These are phyloP conservation scores for Prochilodus magdalenae DNA, from an alignment of 2,113 vertebrate genomes.

Conservation along the genomic window DNA sequence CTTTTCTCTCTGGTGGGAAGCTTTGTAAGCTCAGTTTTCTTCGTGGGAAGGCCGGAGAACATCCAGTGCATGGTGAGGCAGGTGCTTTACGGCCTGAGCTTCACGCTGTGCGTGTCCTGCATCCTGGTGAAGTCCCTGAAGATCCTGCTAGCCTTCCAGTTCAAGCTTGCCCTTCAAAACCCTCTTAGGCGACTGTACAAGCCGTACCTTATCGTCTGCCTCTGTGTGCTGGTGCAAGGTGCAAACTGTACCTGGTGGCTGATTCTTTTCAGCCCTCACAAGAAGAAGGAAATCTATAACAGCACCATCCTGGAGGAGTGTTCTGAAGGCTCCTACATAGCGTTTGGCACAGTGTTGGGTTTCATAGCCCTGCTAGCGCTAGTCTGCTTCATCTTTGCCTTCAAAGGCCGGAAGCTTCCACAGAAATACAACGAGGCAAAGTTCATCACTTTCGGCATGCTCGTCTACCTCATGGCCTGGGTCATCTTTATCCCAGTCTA, in stretches of 20 bases:
- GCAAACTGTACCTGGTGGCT: conserved; percentile 83
- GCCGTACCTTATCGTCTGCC: conserved; percentile 71
- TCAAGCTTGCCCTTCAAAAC: conserved; percentile 80
- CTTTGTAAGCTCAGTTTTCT: conserved; percentile 82
- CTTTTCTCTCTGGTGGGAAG: conserved; percentile 83
- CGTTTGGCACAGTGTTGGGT: conserved; percentile 83
- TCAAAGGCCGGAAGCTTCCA: conserved; percentile 87
- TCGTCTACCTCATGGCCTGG: conserved; percentile 91
- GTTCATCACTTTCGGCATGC: conserved; percentile 91
- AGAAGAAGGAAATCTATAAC: conserved; percentile 62
- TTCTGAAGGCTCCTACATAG: conserved; percentile 81
- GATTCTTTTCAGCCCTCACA: conserved; percentile 75
- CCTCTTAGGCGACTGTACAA: conserved; percentile 78
- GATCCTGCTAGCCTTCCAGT: conserved; percentile 89
- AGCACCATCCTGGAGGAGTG: conserved; percentile 80
- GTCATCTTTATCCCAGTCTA: conserved; percentile 86
- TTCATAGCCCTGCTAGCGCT: conserved; percentile 83
- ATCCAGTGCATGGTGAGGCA: conserved; percentile 83
- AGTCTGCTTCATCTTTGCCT: conserved; percentile 87
- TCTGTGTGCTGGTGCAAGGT: conserved; percentile 79
- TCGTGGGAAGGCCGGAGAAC: conserved; percentile 80
- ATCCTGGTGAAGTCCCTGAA: conserved; percentile 89
- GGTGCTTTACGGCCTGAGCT: conserved; percentile 86
- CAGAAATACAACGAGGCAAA: conserved; percentile 90
- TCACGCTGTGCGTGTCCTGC: conserved; percentile 86